These are phyloP conservation scores for Manduca sexta DNA, from an alignment of 1,140 invertebrate species.

Conservation along the genomic window DNA sequence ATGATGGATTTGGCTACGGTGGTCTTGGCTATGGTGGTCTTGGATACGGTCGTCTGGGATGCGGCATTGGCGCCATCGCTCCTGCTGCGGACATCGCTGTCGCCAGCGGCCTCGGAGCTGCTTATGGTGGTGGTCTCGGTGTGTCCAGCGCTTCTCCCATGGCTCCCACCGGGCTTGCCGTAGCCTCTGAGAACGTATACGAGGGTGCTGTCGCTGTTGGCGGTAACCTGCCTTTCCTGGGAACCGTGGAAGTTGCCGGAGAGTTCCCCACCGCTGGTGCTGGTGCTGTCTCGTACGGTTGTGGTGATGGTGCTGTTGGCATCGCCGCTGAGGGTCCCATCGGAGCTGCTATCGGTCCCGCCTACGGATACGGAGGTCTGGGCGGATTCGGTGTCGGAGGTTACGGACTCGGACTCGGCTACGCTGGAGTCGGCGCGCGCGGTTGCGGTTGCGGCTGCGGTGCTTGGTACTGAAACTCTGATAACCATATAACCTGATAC, in stretches of 20 bases:
- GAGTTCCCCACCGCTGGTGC: slow-evolving; percentile 15
- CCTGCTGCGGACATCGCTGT: no score
- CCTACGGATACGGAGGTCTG: slow-evolving; percentile 9
- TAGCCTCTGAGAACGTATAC: no score
- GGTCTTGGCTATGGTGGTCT: background rate
- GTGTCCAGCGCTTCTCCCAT: no score
- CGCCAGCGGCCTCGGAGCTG: slow-evolving; percentile 2
- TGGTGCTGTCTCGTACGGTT: slow-evolving; percentile 12
- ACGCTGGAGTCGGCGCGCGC: no score
- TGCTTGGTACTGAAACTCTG: no score
- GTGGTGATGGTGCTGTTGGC: slow-evolving; percentile 22
- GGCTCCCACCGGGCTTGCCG: no score
- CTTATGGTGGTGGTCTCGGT: background rate
- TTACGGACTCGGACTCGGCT: no score
- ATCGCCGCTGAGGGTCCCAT: slow-evolving; percentile 13
- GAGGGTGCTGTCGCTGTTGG: no score
- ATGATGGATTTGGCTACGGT: background rate
- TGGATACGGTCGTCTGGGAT: background rate
- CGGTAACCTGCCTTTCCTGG: no score
- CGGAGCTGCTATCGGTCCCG: slow-evolving; percentile 14
- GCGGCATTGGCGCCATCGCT: slow-evolving; percentile 1
- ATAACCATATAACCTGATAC: no score
- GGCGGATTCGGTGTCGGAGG: no score
- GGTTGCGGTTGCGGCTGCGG: no score
- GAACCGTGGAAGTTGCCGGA: slow-evolving; percentile 8